A percentile compares a stretch with the other conserved stretches of the same genome.
Conservation (phyloP, 2,113 vertebrate species). For the Urocitellus parryii region DNA sequence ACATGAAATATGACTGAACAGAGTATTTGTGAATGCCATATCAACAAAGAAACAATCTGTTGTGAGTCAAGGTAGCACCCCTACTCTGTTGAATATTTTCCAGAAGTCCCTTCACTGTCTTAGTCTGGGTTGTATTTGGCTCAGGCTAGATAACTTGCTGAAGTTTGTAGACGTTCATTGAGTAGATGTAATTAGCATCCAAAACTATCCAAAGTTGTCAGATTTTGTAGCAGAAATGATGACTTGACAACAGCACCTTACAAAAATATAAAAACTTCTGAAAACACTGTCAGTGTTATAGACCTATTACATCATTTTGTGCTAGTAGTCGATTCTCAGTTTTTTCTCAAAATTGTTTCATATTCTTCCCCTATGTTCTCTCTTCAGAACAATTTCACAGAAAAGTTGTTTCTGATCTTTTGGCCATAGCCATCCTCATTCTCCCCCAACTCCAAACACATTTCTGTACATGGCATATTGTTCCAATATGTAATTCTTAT, state of each 20-base stretch:
- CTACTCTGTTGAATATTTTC: background rate
- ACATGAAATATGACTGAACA: background rate
- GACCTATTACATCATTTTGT: background rate
- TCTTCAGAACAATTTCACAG: background rate
- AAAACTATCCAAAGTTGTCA: background rate
- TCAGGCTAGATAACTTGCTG: background rate
- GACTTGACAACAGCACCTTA: background rate
- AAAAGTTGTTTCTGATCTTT: background rate
- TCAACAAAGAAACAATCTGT: background rate
- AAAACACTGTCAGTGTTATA: background rate
- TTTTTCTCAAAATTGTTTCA: background rate
- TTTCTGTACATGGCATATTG: background rate
- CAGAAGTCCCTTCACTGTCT: background rate
- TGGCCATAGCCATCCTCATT: background rate
- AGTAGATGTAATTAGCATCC: background rate
- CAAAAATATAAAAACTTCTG: background rate
- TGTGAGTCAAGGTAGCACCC: background rate
- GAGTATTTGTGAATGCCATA: background rate
- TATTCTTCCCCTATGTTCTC: background rate
- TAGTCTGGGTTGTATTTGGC: background rate
- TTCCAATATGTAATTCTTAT: background rate
- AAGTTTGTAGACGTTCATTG: background rate
- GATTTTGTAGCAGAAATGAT: background rate
- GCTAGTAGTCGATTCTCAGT: background rate
- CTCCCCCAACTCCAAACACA: background rate